A percentile compares a stretch with the other conserved stretches of the same genome.
These are phyloP conservation scores for Chelonus formosanus DNA, from an alignment of 2,888 invertebrate species.

Conservation along the genomic window DNA sequence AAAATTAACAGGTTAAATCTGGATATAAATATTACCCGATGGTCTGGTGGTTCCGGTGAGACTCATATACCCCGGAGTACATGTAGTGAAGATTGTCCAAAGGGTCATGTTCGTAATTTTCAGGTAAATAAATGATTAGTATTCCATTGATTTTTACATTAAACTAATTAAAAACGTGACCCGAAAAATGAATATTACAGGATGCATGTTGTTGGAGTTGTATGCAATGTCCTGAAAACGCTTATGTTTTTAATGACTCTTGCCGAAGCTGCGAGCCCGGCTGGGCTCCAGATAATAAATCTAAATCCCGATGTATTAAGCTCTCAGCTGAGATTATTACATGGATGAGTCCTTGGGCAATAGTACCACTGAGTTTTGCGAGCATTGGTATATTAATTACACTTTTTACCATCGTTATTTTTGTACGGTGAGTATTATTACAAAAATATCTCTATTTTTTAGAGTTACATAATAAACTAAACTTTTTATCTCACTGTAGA, in stretches of 20 bases:
- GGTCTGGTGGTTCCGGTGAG: conserved; percentile 63
- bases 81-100: conserved; percentile 72
- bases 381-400: conserved; percentile 71
- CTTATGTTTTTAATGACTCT: conserved; percentile 71
- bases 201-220: conserved; percentile 78
- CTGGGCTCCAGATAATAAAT: conserved; percentile 66
- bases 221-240: conserved; percentile 72
- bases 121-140: conserved; percentile 59
- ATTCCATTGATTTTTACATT: not conserved
- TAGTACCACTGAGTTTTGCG: conserved; percentile 73
- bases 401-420: conserved; percentile 72
- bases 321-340: conserved; percentile 70
- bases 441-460: no score
- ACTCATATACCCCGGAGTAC: conserved; percentile 67
- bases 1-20: conserved; percentile 61
- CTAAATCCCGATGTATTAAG: conserved; percentile 68
- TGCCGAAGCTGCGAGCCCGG: conserved; percentile 70
- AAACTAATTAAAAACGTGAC: not conserved
- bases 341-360: conserved; percentile 74
- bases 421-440: conserved; percentile 66
- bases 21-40: conserved; percentile 65
- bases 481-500: conserved; percentile 43
- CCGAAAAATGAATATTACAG: conserved; percentile 50
- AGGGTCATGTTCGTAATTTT: conserved; percentile 70
- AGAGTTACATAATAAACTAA: not conserved